Conservation (phyloP, 2,888 invertebrate species). For the Cyclophora punctaria region DNA sequence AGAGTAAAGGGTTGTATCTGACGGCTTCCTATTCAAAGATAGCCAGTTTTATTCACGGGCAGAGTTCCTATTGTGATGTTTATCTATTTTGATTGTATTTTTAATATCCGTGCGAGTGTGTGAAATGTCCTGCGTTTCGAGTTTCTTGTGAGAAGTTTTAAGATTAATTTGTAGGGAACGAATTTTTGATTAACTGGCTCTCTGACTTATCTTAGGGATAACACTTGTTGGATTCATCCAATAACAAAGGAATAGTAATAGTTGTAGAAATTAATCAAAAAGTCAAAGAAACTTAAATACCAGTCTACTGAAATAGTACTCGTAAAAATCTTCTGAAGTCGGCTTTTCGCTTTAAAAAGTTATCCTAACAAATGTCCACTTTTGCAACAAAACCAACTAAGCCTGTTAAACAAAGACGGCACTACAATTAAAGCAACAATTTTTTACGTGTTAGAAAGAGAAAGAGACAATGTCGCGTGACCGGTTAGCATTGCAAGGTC, state of each 20-base stretch:
- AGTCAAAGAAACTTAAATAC: no score
- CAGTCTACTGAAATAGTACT: no score
- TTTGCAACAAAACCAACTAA: constrained; percentile 25
- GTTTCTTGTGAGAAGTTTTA: no score
- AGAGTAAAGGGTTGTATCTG: constrained; percentile 3
- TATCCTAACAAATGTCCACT: constrained; percentile 24
- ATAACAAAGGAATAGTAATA: no score
- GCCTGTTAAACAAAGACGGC: constrained; percentile 28
- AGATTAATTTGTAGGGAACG: no score
- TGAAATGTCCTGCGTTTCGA: constrained; percentile 8
- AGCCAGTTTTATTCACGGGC: constrained; percentile 25
- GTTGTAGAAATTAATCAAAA: no score
- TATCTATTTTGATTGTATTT: constrained; percentile 33
- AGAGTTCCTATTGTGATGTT: constrained; percentile 34
- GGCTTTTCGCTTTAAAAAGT: no score
- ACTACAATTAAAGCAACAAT: constrained; percentile 17
- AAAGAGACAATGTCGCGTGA: constrained; percentile 45
- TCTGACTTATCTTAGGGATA: no score
- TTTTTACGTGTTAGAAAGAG: constrained; percentile 27
- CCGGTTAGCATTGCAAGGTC: constrained; percentile 75
- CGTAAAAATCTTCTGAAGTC: no score
- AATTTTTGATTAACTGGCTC: no score
- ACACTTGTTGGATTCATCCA: no score
- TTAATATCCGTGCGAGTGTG: constrained; percentile 41
- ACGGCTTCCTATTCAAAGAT: constrained; percentile 18